These are phyloP conservation scores for Montipora efflorescens DNA, from an alignment of 64 coral and sea anemone species.

Conservation along the genomic window DNA sequence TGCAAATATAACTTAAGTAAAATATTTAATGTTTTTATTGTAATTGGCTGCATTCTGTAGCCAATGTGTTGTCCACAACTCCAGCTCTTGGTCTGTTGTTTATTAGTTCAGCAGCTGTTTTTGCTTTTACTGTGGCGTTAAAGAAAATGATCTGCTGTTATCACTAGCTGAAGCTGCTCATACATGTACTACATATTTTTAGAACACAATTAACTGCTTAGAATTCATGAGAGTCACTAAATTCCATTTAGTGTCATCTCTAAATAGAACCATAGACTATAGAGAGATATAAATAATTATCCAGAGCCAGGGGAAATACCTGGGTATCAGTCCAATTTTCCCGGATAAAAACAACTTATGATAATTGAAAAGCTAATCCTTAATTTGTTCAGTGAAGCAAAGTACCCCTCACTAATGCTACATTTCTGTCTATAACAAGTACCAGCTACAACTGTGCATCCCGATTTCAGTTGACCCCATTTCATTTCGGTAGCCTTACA, in stretches of 20 bases:
- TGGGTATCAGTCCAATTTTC: too few relatives aligned
- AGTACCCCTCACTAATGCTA: too few relatives aligned
- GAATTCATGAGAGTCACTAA: too few relatives aligned
- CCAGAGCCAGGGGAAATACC: too few relatives aligned
- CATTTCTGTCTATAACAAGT: neutral
- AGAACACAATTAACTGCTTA: too few relatives aligned
- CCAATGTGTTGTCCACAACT: neutral
- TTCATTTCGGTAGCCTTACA: neutral
- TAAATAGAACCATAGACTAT: too few relatives aligned
- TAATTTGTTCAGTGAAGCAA: too few relatives aligned
- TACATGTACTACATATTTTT: neutral
- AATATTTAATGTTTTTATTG: neutral
- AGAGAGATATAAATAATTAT: too few relatives aligned
- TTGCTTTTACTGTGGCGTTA: neutral
- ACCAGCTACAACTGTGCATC: neutral
- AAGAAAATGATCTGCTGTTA: slow-evolving; percentile 23
- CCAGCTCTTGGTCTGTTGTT: slow-evolving; percentile 1
- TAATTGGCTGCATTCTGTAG: neutral
- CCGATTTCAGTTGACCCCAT: neutral
- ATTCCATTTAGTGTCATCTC: too few relatives aligned
- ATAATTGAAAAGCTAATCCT: too few relatives aligned
- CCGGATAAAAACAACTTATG: too few relatives aligned
- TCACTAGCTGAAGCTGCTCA: neutral
- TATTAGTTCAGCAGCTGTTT: neutral
- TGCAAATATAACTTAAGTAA: neutral